phyloP scores from a whole-genome alignment of 2,113 vertebrate species.

The Synodontis membranacea region DNA sequence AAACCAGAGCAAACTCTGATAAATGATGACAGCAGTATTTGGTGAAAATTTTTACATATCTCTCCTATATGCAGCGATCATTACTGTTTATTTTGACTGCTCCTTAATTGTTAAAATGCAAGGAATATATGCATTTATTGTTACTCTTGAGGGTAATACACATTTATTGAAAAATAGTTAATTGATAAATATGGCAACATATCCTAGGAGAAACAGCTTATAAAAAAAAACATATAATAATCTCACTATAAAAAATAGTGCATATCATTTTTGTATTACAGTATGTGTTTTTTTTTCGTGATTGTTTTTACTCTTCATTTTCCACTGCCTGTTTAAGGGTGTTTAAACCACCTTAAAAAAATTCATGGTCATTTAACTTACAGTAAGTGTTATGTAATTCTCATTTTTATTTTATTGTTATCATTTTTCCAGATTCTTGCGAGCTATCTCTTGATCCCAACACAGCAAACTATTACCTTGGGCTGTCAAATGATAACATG shows the following conservation, averaged over 20 bases:
- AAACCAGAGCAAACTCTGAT: not conserved
- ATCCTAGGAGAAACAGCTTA: no score
- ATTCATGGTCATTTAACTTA: not conserved
- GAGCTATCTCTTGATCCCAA: conserved; percentile 50
- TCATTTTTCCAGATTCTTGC: conserved; percentile 49
- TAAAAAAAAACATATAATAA: no score
- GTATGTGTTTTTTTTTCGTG: no score
- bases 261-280: no score
- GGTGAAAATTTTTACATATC: not conserved
- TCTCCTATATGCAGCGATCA: not conserved
- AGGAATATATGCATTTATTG: not conserved
- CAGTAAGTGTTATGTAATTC: not conserved
- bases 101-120: not conserved
- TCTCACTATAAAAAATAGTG: no score
- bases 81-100: not conserved
- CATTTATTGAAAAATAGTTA: no score
- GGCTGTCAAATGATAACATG: conserved; percentile 42
- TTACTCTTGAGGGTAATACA: not conserved
- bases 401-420: fast-evolving
- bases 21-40: not conserved
- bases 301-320: not conserved
- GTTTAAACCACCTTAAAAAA: not conserved
- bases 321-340: not conserved
- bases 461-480: conserved; percentile 37
- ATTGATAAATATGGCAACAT: no score